Evolutionary conservation across 1,140 invertebrate species (phyloP), one percentile per base, ranked within the genome.

Genomic region (Diprion similis): DNA sequence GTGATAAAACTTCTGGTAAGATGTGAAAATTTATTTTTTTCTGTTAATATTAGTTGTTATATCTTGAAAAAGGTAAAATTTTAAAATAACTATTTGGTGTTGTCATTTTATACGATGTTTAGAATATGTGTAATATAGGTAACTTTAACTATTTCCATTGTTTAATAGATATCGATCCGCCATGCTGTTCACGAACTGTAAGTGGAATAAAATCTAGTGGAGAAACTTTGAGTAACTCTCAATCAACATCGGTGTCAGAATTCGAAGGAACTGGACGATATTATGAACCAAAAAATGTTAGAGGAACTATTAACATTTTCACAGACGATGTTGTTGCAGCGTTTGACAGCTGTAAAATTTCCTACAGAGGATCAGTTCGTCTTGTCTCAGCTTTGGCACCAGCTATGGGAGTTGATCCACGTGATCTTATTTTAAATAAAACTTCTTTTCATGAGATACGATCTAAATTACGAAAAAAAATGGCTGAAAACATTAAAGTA

Each of bases 341-440:
- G 2, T 68, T 73, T 9, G 71, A 75, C 48, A 75, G 71, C 46
- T 75, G 71, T 59, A 72, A 68, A 13, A 68, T 75, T 66, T 72
- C 64, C 51, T 66, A 48, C 19, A 73, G 65, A 73, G 24, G 48
- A n/a, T 73, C 71, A 17, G 74, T 75, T 73, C 64, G 45, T 10
- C 51, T 75, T 67, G 17, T 68, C 15, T 15, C 24, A 73, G 74
- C 66, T 73, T n/a, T 70, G 24, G 45, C 71, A 65, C n/a, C 37
- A 67, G 74, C 71, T 45, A 0, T 73, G 37, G 46, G 74, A 67
- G 51, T 66, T 73, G 6, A 75, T 46, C 8, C 24, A 0, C 10
- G 24, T 66, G 66, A 66, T 75, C 10, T 75, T 10, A 48, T 73
- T 66, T 72, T 73, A 45, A 73, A 75, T 59, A 75, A 73, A 51